These are phyloP conservation scores for Anoplius nigerrimus DNA, from an alignment of 2,888 invertebrate species.

Conservation along the genomic window DNA sequence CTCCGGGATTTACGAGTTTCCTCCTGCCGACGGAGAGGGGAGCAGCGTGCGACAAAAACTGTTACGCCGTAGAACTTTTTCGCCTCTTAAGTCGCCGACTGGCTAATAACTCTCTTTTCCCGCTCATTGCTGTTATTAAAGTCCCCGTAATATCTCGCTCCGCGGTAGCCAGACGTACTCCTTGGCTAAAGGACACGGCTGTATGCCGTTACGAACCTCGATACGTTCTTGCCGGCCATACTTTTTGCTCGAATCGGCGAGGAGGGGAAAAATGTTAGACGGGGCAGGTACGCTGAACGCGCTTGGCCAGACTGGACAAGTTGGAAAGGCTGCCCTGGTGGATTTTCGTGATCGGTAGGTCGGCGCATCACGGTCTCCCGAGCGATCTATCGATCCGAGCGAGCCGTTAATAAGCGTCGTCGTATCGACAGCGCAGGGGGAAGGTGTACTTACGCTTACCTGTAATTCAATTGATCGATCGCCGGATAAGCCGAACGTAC, in stretches of 20 bases:
- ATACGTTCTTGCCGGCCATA: not conserved
- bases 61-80: slow-evolving; percentile 16
- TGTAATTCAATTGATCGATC: slow-evolving; percentile 61
- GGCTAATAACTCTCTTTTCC: slow-evolving; percentile 17
- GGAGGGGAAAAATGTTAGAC: slow-evolving; percentile 3
- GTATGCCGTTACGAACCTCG: too few relatives aligned
- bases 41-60: slow-evolving; percentile 22
- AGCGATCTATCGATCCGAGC: slow-evolving; percentile 45
- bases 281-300: not conserved
- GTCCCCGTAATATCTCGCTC: not conserved
- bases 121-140: not conserved
- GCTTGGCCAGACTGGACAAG: too few relatives aligned
- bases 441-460: slow-evolving; percentile 43
- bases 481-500: slow-evolving; percentile 44
- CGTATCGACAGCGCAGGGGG: slow-evolving; percentile 23
- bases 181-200: too few relatives aligned
- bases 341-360: slow-evolving; percentile 24
- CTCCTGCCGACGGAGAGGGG: slow-evolving; percentile 14
- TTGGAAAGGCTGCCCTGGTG: not conserved
- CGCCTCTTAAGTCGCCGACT: slow-evolving; percentile 26
- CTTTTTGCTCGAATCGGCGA: slow-evolving; percentile 18
- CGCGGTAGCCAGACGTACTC: not conserved
- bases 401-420: slow-evolving; percentile 44
- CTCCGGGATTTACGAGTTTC: slow-evolving; percentile 46
- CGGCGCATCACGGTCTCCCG: slow-evolving; percentile 16